Conservation (phyloP, 35 echinoderm and acorn worm genomes). For the Ophioderma brevispina region DNA sequence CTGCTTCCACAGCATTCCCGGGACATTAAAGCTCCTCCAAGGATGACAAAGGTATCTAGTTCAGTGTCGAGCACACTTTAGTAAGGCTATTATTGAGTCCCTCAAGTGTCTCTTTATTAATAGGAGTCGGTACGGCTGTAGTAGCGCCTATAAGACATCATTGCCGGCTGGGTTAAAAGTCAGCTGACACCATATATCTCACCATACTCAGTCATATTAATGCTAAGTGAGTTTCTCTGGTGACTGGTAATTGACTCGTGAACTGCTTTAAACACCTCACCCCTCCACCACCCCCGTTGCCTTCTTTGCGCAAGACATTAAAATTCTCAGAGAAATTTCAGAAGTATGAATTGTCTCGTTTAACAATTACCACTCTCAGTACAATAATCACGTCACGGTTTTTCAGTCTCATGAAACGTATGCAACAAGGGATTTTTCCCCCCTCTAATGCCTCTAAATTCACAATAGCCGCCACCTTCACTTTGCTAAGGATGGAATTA, state of each 20-base stretch:
- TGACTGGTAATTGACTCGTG: too few relatives aligned
- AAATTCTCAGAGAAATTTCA: slow-evolving; percentile 8
- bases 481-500: too few relatives aligned
- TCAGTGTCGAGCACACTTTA: neutral
- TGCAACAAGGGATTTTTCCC: neutral
- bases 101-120: neutral
- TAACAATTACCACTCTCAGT: slow-evolving; percentile 25
- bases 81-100: slow-evolving; percentile 1
- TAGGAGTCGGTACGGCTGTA: neutral
- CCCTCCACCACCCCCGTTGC: neutral
- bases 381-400: slow-evolving; percentile 30
- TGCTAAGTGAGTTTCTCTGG: neutral
- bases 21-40: slow-evolving; percentile 50
- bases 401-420: neutral
- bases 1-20: slow-evolving; percentile 24
- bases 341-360: slow-evolving; percentile 23
- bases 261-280: neutral
- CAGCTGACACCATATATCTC: neutral
- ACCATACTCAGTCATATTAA: neutral
- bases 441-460: neutral
- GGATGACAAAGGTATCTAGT: slow-evolving; percentile 26
- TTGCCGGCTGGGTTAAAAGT: neutral
- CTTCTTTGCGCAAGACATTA: slow-evolving; percentile 19
- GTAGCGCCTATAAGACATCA: slow-evolving; percentile 3
- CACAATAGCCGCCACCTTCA: slow-evolving; percentile 25